These are phyloP conservation scores for Subacronicta megacephala DNA, from an alignment of 2,888 invertebrate species.

Conservation along the genomic window DNA sequence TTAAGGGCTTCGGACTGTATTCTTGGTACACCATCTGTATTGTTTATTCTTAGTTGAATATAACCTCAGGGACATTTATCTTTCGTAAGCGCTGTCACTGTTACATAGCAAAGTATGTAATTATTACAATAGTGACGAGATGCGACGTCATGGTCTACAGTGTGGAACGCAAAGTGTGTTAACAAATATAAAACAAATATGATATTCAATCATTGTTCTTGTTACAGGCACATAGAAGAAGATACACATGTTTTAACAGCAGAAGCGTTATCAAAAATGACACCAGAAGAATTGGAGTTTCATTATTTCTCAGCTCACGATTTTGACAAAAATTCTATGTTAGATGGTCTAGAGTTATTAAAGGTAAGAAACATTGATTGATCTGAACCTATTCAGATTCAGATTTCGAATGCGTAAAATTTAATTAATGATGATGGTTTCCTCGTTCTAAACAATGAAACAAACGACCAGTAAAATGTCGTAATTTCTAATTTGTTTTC, in stretches of 20 bases:
- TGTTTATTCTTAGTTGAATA: slow-evolving; percentile 14
- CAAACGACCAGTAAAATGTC: too few species aligned
- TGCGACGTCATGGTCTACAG: slow-evolving; percentile 25
- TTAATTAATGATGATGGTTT: too few species aligned
- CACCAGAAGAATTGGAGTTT: slow-evolving; percentile 95
- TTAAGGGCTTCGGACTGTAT: background rate
- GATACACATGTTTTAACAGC: slow-evolving; percentile 92
- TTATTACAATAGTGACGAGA: slow-evolving; percentile 17
- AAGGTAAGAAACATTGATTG: slow-evolving; percentile 77
- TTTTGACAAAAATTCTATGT: slow-evolving; percentile 95
- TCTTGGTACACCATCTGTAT: slow-evolving; percentile 10
- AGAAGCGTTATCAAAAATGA: slow-evolving; percentile 92
- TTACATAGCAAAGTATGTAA: slow-evolving; percentile 21
- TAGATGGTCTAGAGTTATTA: slow-evolving; percentile 97
- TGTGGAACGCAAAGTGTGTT: slow-evolving; percentile 26
- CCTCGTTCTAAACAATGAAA: too few species aligned
- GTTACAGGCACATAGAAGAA: slow-evolving; percentile 93
- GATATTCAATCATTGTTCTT: slow-evolving; percentile 16
- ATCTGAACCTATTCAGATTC: too few species aligned
- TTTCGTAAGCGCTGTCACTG: slow-evolving; percentile 15
- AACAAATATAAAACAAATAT: slow-evolving; percentile 12
- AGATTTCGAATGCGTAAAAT: too few species aligned
- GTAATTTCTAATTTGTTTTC: slow-evolving; percentile 47
- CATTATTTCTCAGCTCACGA: slow-evolving; percentile 97
- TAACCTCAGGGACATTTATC: slow-evolving; percentile 12